Base-by-base conservation (phyloP, 2,888 invertebrate species). In the Alcis repandata region DNA sequence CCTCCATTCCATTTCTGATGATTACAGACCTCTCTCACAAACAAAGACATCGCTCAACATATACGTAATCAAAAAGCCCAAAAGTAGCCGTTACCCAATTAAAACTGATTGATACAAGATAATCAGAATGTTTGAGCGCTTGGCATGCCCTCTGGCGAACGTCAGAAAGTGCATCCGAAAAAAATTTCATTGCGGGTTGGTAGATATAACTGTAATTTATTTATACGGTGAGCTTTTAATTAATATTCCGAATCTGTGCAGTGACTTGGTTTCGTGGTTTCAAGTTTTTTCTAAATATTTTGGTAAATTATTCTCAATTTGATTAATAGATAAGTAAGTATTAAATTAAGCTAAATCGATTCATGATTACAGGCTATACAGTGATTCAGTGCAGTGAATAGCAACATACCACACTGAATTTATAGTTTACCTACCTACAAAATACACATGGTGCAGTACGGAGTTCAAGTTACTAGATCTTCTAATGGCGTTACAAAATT, bases 361-460 rank as follows among this genome's bases (percentile, higher is more conserved):
- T 54, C 36, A 59, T 54, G 54, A 75, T 71, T 63, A 66, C 59
- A 57, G 64, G 60, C 59, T 65, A 70, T 63, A 65, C 51, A 56
- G 63, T 65, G 67, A 71, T 70, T 68, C 61, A 69, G 64, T 60
- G 66, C 60, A 63, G 57, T 66, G 67, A 63, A 71, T 68, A 69
- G 67, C 61, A 56, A 68, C 67, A 70, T 67, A 71, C 71, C 71
- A 32, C 71, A 64, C 62, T 40, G 64, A 73, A 71, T 73, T 73
- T 73, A 73, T 71, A 71, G 73, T 70, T 69, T 51, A 70, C 68
- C 69, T 70, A 73, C 71, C 73, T 67, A 73, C 71, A 73, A 73
- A 70, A 69, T 69, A 67, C 71, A 73, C 70, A 73, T 70, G 73
- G 71, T 64, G 68, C 71, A 71, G 57, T 60, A 52, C 43, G 11